Evolutionary conservation across 2,113 vertebrate species (phyloP).

Genomic region (Triplophysa dalaica): DNA sequence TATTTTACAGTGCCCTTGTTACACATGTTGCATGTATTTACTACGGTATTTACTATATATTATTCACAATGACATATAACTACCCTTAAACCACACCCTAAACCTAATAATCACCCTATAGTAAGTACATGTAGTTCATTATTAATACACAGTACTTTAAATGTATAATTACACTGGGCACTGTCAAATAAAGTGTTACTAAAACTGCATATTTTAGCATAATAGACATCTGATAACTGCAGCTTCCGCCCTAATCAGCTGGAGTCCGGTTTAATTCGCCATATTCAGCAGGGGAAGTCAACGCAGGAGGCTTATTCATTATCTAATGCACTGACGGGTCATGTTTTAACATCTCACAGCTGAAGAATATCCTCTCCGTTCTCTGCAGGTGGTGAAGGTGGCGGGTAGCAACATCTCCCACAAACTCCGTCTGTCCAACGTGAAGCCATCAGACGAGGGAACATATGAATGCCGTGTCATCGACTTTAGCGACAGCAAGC

Average conservation of each 20-base stretch:
- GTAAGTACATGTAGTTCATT: too few relatives aligned
- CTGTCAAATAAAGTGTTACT: too few relatives aligned
- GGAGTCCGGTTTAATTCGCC: neutral
- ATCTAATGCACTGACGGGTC: neutral
- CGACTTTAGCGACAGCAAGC: slow-evolving; percentile 90
- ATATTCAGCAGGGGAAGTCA: neutral
- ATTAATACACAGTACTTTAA: too few relatives aligned
- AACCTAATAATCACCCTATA: too few relatives aligned
- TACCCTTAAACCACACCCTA: too few relatives aligned
- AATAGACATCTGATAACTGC: neutral
- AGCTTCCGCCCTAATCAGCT: neutral
- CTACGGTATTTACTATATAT: too few relatives aligned
- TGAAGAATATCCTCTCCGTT: neutral
- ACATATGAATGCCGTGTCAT: slow-evolving; percentile 95
- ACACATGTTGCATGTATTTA: too few relatives aligned
- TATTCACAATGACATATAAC: too few relatives aligned
- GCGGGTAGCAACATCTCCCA: slow-evolving; percentile 98
- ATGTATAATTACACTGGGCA: too few relatives aligned
- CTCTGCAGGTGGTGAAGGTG: slow-evolving; percentile 89
- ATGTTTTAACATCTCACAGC: neutral
- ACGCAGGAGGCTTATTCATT: neutral
- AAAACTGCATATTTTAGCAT: neutral
- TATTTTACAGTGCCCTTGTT: too few relatives aligned
- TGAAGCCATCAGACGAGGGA: slow-evolving; percentile 90
- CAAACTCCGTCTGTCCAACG: slow-evolving; percentile 91